Evolutionary conservation across 2,888 invertebrate genomes (phyloP), one percentile per base, ranked within the genome.

Genomic region (Nymphalis urticae): DNA sequence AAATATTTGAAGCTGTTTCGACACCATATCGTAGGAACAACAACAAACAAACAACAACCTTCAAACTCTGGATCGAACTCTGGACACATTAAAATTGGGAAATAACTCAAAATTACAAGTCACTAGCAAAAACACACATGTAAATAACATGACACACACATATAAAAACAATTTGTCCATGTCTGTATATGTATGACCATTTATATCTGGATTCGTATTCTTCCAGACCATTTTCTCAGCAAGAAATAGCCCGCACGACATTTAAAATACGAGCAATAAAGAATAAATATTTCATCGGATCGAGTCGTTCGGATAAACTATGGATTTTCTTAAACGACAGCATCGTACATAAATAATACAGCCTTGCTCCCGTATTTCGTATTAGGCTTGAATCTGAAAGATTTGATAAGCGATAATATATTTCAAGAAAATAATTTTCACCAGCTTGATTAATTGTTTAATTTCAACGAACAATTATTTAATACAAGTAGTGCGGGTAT

Each of bases 291-390:
- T 19, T 64, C 60, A 66, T 65, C 51, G 54, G 60, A 54, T 62
- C 51, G 47, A 64, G 58, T 61, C 61, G 56, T 58, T 60, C 71
- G 62, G 60, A 71, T 65, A 65, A 71, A 68, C 68, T 68, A 68
- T 65, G 54, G 71, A 68, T 71, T 71, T 71, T 65, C 68, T 68
- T 63, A 71, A 71, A 68, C 68, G 68, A 71, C 68, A 53, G 50
- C 68, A 53, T 42, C 36, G 58, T 19, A 58, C 58, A 42, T 58
- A 58, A 58, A 58, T 58, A 58, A 58, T 32, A 56, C 32, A 19
- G 59, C n/a, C 51, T 51, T 60, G 50, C 51, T n/a, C 59, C 47
- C 51, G 54, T 62, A 16, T 60, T 51, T 59, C 27, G 32, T 10
- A 42, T 19, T 19, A 58, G 58, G 58, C 16, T 58, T 42, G 36